A percentile compares a stretch with the other conserved stretches of the same genome.
These are phyloP conservation scores for Drosophila repleta DNA, from an alignment of 1,140 invertebrate genomes.

Conservation along the genomic window DNA sequence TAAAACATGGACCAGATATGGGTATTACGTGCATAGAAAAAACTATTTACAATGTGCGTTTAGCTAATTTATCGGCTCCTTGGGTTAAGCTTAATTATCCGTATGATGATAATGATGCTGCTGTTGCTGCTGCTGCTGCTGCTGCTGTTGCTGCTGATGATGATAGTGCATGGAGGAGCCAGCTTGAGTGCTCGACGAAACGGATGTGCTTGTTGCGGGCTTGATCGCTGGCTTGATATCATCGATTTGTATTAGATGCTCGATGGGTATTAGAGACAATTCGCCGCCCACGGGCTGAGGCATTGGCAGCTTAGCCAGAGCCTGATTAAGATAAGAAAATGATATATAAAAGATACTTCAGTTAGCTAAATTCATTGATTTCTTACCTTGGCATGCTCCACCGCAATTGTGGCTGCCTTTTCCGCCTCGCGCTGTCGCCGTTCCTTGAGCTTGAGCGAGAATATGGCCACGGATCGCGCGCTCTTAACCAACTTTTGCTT, in stretches of 20 bases:
- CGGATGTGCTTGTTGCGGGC: slow-evolving; percentile 40
- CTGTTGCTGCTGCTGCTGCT: slow-evolving; percentile 13
- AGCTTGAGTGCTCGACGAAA: slow-evolving; percentile 56
- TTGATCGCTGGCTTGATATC: slow-evolving; percentile 84
- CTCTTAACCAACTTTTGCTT: slow-evolving; percentile 88
- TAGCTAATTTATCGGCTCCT: slow-evolving; percentile 1
- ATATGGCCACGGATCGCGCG: slow-evolving; percentile 92
- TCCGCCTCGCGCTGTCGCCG: slow-evolving; percentile 89
- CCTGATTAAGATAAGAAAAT: slow-evolving; percentile 34
- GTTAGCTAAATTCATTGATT: not conserved
- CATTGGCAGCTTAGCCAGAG: slow-evolving; percentile 75
- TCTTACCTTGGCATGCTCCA: slow-evolving; percentile 82
- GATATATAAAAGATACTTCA: not conserved
- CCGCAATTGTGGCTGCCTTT: slow-evolving; percentile 85
- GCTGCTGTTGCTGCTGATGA: slow-evolving; percentile 30
- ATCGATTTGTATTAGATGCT: slow-evolving; percentile 88
- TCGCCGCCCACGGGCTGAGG: slow-evolving; percentile 88
- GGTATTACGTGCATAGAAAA: slow-evolving; percentile 60
- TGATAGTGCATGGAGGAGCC: slow-evolving; percentile 52
- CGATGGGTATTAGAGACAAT: slow-evolving; percentile 91
- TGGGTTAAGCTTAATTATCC: slow-evolving; percentile 56
- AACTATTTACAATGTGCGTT: slow-evolving; percentile 72
- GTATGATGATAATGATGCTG: slow-evolving; percentile 40
- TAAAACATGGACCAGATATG: slow-evolving; percentile 48
- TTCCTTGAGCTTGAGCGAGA: slow-evolving; percentile 91